Percentiles rank a stretch among this genome's conserved stretches.
These are phyloP conservation scores for Hofmannophila pseudospretella DNA, from an alignment of 2,888 invertebrate species.

Conservation along the genomic window DNA sequence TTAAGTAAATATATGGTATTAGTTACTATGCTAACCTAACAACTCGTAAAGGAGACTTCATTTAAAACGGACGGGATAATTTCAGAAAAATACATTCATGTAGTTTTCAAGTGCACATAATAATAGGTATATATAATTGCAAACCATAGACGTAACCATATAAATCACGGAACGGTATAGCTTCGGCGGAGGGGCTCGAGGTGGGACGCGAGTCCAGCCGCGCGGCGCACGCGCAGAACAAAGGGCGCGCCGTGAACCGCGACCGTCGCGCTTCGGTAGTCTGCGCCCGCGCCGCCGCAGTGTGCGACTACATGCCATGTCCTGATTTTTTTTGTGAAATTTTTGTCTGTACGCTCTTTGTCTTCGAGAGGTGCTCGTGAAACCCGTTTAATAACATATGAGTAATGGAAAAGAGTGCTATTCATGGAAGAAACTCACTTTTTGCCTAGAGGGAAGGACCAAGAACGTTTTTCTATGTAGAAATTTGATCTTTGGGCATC, in stretches of 20 bases:
- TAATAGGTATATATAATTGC: no score
- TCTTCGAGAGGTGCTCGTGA: background rate
- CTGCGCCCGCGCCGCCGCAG: constrained; percentile 28
- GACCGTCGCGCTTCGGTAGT: constrained; percentile 64
- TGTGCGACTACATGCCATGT: constrained; percentile 25
- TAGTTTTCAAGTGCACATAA: no score
- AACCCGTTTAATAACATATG: background rate
- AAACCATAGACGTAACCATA: background rate
- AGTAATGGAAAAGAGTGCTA: background rate
- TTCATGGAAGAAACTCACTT: background rate
- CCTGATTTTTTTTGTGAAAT: constrained; percentile 42
- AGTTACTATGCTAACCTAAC: no score
- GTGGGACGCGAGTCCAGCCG: constrained; percentile 33
- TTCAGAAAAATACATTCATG: no score
- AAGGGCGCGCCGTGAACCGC: constrained; percentile 76
- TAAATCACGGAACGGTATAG: constrained; percentile 4
- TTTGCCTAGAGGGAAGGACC: no score
- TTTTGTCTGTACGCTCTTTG: constrained; percentile 28
- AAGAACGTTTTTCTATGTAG: no score
- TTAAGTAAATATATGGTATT: no score
- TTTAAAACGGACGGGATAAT: no score
- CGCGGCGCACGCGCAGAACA: constrained; percentile 68
- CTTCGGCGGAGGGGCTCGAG: constrained; percentile 10
- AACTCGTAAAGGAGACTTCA: no score
- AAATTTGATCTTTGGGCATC: no score